Percentiles rank a stretch among this genome's conserved stretches.
These are phyloP conservation scores for Octodon degus DNA, from an alignment of 2,113 vertebrate species.

Conservation along the genomic window DNA sequence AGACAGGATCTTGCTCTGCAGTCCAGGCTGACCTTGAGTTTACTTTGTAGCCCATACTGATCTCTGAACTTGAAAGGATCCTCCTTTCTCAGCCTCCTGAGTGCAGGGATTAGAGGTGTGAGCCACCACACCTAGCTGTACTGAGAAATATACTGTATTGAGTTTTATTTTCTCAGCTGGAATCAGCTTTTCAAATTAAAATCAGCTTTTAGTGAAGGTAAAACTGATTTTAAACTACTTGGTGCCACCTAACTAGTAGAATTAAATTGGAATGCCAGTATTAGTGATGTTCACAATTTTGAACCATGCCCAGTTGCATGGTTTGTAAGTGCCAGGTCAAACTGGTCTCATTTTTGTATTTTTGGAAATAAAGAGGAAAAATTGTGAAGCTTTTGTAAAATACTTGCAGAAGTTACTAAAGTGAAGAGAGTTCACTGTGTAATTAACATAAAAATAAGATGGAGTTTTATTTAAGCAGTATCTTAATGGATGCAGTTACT, in stretches of 20 bases:
- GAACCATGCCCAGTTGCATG: neutral
- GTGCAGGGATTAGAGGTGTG: too few species aligned
- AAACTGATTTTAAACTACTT: constrained; percentile 43
- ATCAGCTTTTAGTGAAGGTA: neutral
- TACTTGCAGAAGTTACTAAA: constrained; percentile 53
- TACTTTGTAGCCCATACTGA: too few species aligned
- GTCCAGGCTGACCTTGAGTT: too few species aligned
- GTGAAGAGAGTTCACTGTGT: neutral
- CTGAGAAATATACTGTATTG: neutral
- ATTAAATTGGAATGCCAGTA: neutral
- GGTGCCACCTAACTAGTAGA: neutral
- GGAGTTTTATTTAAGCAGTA: constrained; percentile 1
- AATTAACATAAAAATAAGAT: neutral
- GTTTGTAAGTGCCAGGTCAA: neutral
- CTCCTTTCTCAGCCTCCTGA: too few species aligned
- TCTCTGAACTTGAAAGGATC: too few species aligned
- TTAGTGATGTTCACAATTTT: neutral
- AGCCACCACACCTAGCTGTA: too few species aligned
- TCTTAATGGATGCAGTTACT: neutral
- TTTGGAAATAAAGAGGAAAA: constrained; percentile 21
- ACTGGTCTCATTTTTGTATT: constrained; percentile 45
- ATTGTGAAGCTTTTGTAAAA: constrained; percentile 35
- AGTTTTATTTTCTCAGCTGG: neutral
- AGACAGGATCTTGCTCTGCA: too few species aligned
- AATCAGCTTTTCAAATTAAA: constrained; percentile 13